phyloP scores from a whole-genome alignment of 1,140 invertebrate genomes.

The Sitobion miscanthi region DNA sequence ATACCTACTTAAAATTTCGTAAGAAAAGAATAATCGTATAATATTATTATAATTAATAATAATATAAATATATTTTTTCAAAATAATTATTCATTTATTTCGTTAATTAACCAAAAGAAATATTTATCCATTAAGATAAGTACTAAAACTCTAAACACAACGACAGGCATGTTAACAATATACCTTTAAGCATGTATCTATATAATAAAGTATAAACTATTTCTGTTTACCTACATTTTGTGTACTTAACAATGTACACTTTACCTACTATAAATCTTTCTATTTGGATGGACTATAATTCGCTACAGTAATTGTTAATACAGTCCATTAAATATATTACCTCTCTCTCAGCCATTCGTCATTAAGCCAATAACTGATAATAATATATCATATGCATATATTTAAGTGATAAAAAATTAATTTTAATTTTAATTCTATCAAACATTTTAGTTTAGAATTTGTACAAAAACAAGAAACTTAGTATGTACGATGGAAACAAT shows the following conservation, averaged over 20 bases:
- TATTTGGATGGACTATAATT: neutral
- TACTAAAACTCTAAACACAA: neutral
- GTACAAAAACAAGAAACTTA: neutral
- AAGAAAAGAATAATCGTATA: neutral
- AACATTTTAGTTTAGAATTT: neutral
- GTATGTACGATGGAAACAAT: neutral
- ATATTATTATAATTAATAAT: neutral
- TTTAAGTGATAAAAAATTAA: neutral
- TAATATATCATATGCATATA: neutral
- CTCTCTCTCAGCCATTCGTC: neutral
- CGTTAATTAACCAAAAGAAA: neutral
- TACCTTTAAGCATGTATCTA: neutral
- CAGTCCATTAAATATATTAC: neutral
- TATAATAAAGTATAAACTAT: neutral
- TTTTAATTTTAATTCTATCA: neutral
- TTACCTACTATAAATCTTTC: neutral
- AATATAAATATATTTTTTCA: neutral
- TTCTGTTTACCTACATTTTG: neutral
- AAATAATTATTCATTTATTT: neutral
- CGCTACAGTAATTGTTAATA: neutral
- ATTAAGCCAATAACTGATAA: neutral
- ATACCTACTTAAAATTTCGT: no score
- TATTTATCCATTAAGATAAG: neutral
- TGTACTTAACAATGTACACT: neutral
- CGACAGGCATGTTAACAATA: neutral